phyloP scores from a whole-genome alignment of 2,113 vertebrate species.

The Tragelaphus strepsiceros region DNA sequence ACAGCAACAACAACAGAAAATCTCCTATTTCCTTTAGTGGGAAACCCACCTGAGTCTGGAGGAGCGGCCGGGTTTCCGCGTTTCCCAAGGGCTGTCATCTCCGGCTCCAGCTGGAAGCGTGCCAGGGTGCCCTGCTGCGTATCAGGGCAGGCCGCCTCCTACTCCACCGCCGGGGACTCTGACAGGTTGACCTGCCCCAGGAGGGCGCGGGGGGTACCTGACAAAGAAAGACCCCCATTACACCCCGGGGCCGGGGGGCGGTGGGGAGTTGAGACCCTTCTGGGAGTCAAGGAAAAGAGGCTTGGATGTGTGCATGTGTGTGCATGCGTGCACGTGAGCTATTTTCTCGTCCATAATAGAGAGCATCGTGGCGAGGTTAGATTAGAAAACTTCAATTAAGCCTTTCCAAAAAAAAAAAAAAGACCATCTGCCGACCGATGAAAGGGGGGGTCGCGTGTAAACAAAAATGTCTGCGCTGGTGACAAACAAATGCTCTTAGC shows the following conservation, averaged over 20 bases:
- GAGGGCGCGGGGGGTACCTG: fast-evolving
- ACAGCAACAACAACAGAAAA: not conserved
- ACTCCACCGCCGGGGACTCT: not conserved
- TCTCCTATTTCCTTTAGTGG: not conserved
- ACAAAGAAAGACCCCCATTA: no score
- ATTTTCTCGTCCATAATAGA: constrained; percentile 62
- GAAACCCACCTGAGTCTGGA: not conserved
- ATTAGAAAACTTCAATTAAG: constrained; percentile 80
- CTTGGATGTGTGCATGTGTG: fast-evolving
- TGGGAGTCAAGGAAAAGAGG: not conserved
- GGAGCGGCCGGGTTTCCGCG: constrained; percentile 31
- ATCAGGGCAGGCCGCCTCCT: not conserved
- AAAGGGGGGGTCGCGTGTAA: constrained; percentile 88
- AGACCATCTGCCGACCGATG: constrained; percentile 82
- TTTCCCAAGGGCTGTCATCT: constrained; percentile 40
- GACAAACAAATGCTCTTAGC: constrained; percentile 81
- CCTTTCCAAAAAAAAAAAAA: constrained; percentile 71
- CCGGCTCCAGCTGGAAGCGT: constrained; percentile 34
- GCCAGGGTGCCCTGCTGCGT: constrained; percentile 52
- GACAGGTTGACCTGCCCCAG: not conserved
- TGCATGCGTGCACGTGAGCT: fast-evolving
- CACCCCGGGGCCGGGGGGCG: fast-evolving
- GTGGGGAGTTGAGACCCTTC: not conserved
- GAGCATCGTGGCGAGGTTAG: constrained; percentile 54
- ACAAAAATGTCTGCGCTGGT: constrained; percentile 84